Evolutionary conservation across 2,797 vertebrate species (phyloP), one percentile per base, ranked within the genome.

Genomic region (Enteromius mattozi): DNA sequence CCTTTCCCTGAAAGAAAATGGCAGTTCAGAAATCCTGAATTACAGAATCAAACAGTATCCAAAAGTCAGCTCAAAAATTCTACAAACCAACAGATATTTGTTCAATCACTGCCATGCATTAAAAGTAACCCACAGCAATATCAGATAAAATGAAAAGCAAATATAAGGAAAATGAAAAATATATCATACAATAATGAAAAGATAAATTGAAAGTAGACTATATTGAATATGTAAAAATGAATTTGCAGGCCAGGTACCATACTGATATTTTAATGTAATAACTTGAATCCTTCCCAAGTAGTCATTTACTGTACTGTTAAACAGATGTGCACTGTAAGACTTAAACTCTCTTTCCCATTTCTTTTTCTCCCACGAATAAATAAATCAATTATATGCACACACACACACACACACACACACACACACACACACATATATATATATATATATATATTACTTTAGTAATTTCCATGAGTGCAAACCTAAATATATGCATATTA

Each of bases 271-370:
- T 33, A 35, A 74, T 63, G 70, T 35, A 80, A 80, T 80, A 65
- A 85, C 59, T 78, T 40, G 54, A 69, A 85, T 71, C 10, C 40
- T 78, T 24, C 27, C 9, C 27, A 37, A 70, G 82, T 70, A 71
- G 68, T 84, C 56, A 72, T 79, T 80, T 80, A 71, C 69, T 80
- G 40, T 63, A 71, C 56, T 80, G 37, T 65, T 66, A 70, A 49
- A 49, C 35, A 78, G 75, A 84, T 78, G 74, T 70, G 63, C 63
- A 66, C 30, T 69, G 63, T 56, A 76, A 70, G 27, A 79, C 37
- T 61, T 51, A 54, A 51, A 3, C 49, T 71, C 13, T 16, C 70
- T 83, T 72, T 47, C 61, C 5, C 1, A 21, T 27, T 14, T 56
- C 5, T 30, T n/a, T 59, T 33, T 49, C 37, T 63, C 27, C 5